Evolutionary conservation across 2,888 invertebrate genomes (phyloP).

Genomic region (Entomobrya multifasciata): DNA sequence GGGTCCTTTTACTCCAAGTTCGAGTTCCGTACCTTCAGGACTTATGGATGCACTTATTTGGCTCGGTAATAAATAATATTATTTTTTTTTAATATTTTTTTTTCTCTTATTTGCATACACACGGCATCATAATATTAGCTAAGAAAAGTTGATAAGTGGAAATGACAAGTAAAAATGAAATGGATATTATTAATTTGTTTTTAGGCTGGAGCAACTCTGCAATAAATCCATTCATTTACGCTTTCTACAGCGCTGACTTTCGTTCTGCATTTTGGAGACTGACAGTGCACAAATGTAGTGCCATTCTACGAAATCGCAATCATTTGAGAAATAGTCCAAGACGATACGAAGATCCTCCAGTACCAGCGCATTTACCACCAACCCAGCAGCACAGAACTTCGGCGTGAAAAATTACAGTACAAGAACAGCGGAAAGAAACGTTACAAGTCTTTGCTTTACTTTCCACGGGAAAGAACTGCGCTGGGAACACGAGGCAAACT

Average conservation of each 20-base stretch:
- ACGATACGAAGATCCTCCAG: conserved; percentile 76
- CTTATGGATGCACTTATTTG: conserved; percentile 90
- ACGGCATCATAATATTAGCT: too few relatives aligned
- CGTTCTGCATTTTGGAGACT: conserved; percentile 92
- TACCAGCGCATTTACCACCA: not conserved
- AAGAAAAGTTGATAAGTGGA: too few relatives aligned
- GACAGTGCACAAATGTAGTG: conserved; percentile 83
- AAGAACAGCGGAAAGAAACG: too few relatives aligned
- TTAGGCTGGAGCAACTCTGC: conserved; percentile 92
- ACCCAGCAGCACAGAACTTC: conserved; percentile 22
- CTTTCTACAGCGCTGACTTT: conserved; percentile 93
- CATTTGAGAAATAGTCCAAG: conserved; percentile 76
- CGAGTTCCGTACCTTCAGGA: conserved; percentile 81
- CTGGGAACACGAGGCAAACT: too few relatives aligned
- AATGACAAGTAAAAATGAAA: too few relatives aligned
- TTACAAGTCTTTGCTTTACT: too few relatives aligned
- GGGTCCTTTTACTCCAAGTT: conserved; percentile 88
- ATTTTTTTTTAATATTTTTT: not conserved
- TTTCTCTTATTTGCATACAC: not conserved
- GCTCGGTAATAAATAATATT: conserved; percentile 84
- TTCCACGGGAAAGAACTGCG: too few relatives aligned
- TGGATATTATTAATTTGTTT: too few relatives aligned
- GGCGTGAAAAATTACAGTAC: conserved; percentile 1
- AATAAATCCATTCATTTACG: conserved; percentile 94
- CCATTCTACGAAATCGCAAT: conserved; percentile 65